phyloP scores from a whole-genome alignment of 2,113 vertebrate species.

The Junco hyemalis region DNA sequence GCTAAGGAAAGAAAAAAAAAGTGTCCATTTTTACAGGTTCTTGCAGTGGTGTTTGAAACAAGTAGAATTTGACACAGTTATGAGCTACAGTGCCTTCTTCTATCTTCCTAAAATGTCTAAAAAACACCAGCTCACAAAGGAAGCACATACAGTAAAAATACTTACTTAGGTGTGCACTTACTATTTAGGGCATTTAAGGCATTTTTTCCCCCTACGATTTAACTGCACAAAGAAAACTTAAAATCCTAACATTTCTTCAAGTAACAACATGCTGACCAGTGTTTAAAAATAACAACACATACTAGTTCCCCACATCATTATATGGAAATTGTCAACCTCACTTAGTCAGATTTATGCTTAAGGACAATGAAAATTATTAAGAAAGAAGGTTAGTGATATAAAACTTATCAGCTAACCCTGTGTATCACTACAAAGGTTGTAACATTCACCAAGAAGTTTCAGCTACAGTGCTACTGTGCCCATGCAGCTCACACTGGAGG shows the following conservation, averaged over 20 bases:
- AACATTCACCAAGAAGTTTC: rapidly evolving
- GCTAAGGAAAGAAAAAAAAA: constrained; percentile 66
- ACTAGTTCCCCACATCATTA: not conserved
- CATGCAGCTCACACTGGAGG: not conserved
- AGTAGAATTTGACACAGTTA: not conserved
- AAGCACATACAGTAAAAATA: not conserved
- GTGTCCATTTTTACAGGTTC: not conserved
- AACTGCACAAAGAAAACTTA: not conserved
- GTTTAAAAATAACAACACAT: not conserved
- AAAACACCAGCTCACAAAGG: not conserved
- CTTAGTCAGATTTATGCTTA: not conserved
- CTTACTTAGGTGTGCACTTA: not conserved
- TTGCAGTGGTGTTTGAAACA: not conserved
- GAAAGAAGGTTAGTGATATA: not conserved
- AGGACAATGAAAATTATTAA: not conserved
- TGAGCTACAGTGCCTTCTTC: not conserved
- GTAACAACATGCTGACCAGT: not conserved
- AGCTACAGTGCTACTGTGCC: not conserved
- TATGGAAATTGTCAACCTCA: not conserved
- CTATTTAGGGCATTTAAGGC: not conserved
- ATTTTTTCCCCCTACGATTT: not conserved
- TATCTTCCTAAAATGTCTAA: not conserved
- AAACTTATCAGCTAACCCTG: not conserved
- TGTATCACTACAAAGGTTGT: too few relatives aligned
- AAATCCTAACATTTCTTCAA: not conserved